Conservation (phyloP, 2,797 vertebrate species). For the Brachymystax lenok region DNA sequence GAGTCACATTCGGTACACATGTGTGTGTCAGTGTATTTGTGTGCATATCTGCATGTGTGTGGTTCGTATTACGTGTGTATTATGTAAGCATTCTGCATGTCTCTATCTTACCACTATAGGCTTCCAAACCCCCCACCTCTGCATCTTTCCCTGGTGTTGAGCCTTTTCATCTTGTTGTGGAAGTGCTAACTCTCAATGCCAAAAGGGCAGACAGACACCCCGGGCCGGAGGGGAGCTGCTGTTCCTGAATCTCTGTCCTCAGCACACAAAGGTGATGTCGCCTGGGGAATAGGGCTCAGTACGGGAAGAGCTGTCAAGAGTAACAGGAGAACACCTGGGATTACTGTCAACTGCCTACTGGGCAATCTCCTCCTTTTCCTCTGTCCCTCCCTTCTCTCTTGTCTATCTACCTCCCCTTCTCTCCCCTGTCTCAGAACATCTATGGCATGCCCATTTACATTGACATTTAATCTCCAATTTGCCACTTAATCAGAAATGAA, state of each 20-base stretch:
- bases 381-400: not conserved
- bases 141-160: conserved; percentile 35
- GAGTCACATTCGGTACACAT: conserved; percentile 50
- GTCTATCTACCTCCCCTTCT: conserved; percentile 7
- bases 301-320: conserved; percentile 65
- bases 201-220: conserved; percentile 69
- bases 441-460: conserved; percentile 66
- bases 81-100: conserved; percentile 44
- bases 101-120: not conserved
- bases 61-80: conserved; percentile 63
- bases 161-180: conserved; percentile 55
- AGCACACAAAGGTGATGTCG: conserved; percentile 70
- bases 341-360: conserved; percentile 66
- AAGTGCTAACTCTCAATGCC: conserved; percentile 65
- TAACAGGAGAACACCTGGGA: conserved; percentile 72
- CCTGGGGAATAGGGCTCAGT: conserved; percentile 60
- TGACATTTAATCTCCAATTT: conserved; percentile 84
- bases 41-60: no score
- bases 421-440: conserved; percentile 58
- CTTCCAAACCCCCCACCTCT: conserved; percentile 25
- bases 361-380: conserved; percentile 16
- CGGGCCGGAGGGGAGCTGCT: conserved; percentile 52
- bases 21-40: no score
- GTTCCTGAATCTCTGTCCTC: conserved; percentile 70
- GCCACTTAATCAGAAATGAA: conserved; percentile 80